Evolutionary conservation across 1,140 invertebrate species (phyloP), one percentile per base, ranked within the genome.

Genomic region (Cydia fagiglandana): DNA sequence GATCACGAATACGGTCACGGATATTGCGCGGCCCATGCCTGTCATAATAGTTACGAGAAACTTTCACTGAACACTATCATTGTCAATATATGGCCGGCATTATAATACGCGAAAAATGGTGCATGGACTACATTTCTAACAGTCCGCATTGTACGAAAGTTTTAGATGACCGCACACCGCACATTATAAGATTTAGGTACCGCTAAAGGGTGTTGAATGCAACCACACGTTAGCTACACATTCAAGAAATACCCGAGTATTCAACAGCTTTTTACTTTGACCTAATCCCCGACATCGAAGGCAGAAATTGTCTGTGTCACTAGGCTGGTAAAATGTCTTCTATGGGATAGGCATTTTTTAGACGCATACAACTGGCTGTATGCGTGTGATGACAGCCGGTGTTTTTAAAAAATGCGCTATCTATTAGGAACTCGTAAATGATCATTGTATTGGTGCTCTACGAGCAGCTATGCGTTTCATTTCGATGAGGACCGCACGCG

Each of bases 1-100:
- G 30, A 70, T 70, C 66, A 70, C n/a, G 30, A 38, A 41, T 34
- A 68, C 30, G 34, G 66, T 70, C 66, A 70, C 66, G 66, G 66
- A 70, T 70, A 70, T 70, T 45, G 66, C 66, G 66, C 30, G 34
- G n/a, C 66, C 66, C 30, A 70, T 70, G 66, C 66, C 66, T 38
- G 66, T 70, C 24, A 30, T 34, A 34, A 68, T 38, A 68, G 64
- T 68, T 56, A 70, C 7, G 13, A 7, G 9, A 3, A n/a, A 70
- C 66, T 70, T 70, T 70, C 66, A 70, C 66, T 70, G 6, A 61
- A 38, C 66, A 70, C n/a, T 41, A 70, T 41, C 34, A 66, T 70
- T 70, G 66, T 70, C 66, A 38, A 38, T 12, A 17, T 70, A 41
- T 70, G 66, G 34, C 30, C 15, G n/a, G 66, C 66, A 70, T 70